Conservation (phyloP, 92 coral and sea anemone species). For the Epizoanthus stellaris region DNA sequence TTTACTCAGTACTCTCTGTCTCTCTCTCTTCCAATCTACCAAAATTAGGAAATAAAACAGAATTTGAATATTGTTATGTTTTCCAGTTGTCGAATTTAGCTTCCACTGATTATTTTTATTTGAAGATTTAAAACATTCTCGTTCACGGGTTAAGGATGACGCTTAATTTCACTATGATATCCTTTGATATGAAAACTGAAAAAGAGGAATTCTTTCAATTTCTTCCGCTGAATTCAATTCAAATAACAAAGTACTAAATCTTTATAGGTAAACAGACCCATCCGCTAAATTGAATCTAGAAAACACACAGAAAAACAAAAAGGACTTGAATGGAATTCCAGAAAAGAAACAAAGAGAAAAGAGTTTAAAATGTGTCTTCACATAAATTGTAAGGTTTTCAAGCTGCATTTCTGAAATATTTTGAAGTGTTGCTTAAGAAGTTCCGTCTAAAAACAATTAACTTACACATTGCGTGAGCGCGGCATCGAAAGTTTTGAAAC, state of each 20-base stretch:
- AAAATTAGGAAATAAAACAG: no score
- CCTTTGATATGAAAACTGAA: neutral
- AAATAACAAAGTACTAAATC: neutral
- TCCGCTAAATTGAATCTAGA: neutral
- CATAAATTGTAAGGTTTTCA: neutral
- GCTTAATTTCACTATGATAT: neutral
- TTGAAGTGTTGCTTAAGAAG: neutral
- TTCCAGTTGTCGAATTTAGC: no score
- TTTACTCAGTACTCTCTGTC: no score
- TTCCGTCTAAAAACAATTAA: neutral
- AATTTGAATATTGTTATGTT: no score
- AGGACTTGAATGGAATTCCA: neutral
- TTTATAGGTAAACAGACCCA: neutral
- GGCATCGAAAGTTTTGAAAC: conserved; percentile 43
- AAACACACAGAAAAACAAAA: neutral
- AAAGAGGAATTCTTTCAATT: neutral
- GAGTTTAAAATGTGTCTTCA: neutral
- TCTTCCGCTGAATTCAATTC: neutral
- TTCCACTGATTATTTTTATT: neutral
- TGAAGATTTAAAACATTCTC: neutral
- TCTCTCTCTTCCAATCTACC: no score
- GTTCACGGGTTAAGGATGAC: neutral
- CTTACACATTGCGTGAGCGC: conserved; percentile 42
- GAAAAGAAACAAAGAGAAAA: neutral
- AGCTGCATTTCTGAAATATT: neutral